These are phyloP conservation scores for Serilophus lunatus DNA, from an alignment of 2,113 vertebrate species.

Conservation along the genomic window DNA sequence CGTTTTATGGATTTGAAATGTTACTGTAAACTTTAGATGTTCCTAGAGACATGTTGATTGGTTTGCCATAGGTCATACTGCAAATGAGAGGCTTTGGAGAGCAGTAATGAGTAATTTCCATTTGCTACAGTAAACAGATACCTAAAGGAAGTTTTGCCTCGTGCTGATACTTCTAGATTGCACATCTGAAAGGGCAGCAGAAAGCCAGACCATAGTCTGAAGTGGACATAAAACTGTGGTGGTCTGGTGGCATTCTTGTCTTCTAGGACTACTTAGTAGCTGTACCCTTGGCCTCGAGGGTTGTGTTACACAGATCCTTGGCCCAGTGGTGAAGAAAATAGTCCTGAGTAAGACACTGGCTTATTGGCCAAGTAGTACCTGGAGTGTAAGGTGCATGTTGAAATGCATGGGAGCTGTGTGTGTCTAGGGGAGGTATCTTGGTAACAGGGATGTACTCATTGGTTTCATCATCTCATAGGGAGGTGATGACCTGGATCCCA, in stretches of 20 bases:
- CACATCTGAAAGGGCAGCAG: background rate
- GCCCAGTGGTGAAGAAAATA: background rate
- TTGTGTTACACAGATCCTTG: background rate
- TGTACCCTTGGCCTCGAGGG: background rate
- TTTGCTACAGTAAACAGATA: background rate
- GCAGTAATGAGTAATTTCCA: background rate
- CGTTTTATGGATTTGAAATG: background rate
- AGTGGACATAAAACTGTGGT: background rate
- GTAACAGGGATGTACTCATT: background rate
- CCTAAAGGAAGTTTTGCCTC: background rate
- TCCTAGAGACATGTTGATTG: background rate
- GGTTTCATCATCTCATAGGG: constrained; percentile 73
- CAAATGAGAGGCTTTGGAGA: background rate
- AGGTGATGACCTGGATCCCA: constrained; percentile 92
- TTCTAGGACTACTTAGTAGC: background rate
- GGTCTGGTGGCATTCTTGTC: background rate
- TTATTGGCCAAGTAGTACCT: background rate
- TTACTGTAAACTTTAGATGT: background rate
- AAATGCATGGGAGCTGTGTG: background rate
- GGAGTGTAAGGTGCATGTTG: background rate
- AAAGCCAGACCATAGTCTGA: background rate
- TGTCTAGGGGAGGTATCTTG: background rate
- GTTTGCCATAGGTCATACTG: background rate
- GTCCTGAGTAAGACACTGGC: background rate
- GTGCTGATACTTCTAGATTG: background rate